Conservation (phyloP, 2,797 vertebrate genomes). For the Sitta carolinensis region DNA sequence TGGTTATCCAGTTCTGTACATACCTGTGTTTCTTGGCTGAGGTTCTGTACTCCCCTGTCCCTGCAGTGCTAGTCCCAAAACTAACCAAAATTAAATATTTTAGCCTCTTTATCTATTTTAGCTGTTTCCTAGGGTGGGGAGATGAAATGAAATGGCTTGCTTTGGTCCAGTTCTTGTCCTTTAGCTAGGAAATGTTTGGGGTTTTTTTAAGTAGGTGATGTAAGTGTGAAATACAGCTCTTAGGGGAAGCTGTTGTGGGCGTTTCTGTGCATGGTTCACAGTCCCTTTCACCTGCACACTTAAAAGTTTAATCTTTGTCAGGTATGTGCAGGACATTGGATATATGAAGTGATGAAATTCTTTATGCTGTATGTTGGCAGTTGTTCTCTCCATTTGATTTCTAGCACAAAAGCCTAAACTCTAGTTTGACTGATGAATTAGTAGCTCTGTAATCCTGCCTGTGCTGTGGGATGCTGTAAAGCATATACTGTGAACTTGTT, state of each 20-base stretch:
- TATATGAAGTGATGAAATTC: background rate
- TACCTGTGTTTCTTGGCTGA: background rate
- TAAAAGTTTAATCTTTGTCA: background rate
- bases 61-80: background rate
- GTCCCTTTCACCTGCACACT: background rate
- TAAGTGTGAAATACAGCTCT: background rate
- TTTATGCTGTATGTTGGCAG: background rate
- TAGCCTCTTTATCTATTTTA: background rate
- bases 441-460: background rate
- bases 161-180: background rate
- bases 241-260: background rate
- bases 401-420: background rate
- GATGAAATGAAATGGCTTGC: background rate
- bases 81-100: background rate
- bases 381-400: background rate
- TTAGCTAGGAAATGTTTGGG: background rate
- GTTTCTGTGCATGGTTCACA: background rate
- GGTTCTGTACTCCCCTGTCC: background rate
- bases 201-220: fast-evolving
- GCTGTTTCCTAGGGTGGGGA: background rate
- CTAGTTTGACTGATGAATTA: background rate
- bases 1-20: background rate
- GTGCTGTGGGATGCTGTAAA: background rate
- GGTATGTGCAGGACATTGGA: background rate
- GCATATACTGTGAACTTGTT: background rate